Conservation (phyloP, 2,113 vertebrate species). For the Petrocephalus zakoni region DNA sequence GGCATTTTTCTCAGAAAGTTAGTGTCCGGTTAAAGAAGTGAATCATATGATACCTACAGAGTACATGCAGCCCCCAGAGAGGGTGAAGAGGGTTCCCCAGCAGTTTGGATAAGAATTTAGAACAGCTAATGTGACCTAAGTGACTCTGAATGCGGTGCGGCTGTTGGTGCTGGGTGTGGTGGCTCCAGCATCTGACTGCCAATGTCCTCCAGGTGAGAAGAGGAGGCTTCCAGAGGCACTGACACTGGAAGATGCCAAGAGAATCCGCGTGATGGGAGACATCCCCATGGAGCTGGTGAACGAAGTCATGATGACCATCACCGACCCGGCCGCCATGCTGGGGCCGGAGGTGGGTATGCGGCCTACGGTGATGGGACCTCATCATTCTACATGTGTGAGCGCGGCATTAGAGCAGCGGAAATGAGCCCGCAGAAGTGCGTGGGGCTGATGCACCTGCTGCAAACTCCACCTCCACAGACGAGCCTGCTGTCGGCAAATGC, state of each 20-base stretch:
- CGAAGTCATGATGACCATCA: slow-evolving; percentile 98
- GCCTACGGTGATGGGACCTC: background rate
- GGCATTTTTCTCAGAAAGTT: too few relatives aligned
- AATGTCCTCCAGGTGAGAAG: slow-evolving; percentile 76
- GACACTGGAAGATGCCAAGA: slow-evolving; percentile 92
- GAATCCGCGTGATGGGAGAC: slow-evolving; percentile 94
- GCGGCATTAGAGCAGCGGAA: background rate
- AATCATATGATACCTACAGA: too few relatives aligned
- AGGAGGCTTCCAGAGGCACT: slow-evolving; percentile 86
- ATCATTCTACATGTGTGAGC: background rate
- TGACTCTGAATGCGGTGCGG: background rate
- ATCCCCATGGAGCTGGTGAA: slow-evolving; percentile 99
- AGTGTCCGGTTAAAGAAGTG: too few relatives aligned
- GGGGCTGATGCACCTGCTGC: background rate
- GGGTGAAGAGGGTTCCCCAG: background rate
- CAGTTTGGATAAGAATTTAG: background rate
- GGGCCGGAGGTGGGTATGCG: slow-evolving; percentile 75
- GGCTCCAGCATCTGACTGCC: background rate
- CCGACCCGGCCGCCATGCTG: slow-evolving; percentile 93
- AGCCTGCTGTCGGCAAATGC: slow-evolving; percentile 91
- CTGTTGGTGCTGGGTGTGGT: background rate
- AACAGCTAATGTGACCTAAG: background rate
- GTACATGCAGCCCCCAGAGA: too few relatives aligned
- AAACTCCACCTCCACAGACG: slow-evolving; percentile 59
- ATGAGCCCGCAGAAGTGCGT: background rate